Percentiles rank a stretch among this genome's conserved stretches.
Conservation (phyloP, 2,888 invertebrate genomes). For the Leptothorax acervorum region DNA sequence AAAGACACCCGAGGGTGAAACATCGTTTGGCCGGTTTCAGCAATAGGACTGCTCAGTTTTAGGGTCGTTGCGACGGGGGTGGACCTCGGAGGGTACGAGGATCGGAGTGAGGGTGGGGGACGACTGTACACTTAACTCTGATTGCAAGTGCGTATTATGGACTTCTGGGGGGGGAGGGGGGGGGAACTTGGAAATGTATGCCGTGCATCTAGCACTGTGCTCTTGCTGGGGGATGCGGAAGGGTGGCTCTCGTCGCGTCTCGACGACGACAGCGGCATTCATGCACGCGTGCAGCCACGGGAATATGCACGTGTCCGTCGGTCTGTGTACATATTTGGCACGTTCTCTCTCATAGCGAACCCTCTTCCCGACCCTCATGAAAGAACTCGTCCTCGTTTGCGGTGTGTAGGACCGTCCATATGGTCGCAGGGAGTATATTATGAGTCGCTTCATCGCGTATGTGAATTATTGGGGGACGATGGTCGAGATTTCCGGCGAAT, state of each 20-base stretch:
- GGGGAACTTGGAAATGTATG: slow-evolving; percentile 58
- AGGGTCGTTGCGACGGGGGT: slow-evolving; percentile 3
- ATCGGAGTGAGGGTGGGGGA: neutral
- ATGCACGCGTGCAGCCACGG: slow-evolving; percentile 18
- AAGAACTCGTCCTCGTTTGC: slow-evolving; percentile 52
- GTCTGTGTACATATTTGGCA: slow-evolving; percentile 56
- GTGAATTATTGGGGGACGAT: neutral
- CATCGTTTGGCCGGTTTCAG: neutral
- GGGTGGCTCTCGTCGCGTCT: neutral
- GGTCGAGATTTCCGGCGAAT: neutral
- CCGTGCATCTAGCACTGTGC: slow-evolving; percentile 42
- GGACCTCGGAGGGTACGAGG: neutral
- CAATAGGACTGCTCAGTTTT: slow-evolving; percentile 13
- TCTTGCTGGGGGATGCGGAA: slow-evolving; percentile 38
- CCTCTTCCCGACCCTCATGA: neutral
- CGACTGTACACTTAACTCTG: slow-evolving; percentile 66
- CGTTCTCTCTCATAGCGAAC: slow-evolving; percentile 19
- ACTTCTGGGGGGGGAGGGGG: slow-evolving; percentile 1
- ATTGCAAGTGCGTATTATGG: slow-evolving; percentile 70
- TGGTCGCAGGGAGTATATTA: slow-evolving; percentile 19
- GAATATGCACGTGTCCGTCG: slow-evolving; percentile 30
- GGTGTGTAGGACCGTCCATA: slow-evolving; percentile 4
- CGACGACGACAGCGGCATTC: neutral
- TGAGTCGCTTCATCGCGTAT: slow-evolving; percentile 31
- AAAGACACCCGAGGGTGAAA: neutral